These are phyloP conservation scores for Cylloceria caligata DNA, from an alignment of 2,888 invertebrate genomes.

Conservation along the genomic window DNA sequence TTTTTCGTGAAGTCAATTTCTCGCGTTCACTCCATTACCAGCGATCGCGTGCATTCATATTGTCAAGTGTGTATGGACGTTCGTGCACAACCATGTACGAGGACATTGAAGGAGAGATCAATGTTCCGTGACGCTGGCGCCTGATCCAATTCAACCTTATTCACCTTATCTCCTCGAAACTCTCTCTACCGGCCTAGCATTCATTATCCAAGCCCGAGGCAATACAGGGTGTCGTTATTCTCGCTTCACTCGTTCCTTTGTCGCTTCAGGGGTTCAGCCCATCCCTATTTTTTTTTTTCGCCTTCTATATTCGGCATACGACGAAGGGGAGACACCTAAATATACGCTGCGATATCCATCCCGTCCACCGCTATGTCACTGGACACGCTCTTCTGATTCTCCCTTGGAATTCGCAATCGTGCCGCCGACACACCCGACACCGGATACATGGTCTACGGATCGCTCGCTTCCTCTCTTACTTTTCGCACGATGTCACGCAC, in stretches of 20 bases:
- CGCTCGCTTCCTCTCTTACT: slow-evolving; percentile 52
- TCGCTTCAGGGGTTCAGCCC: slow-evolving; percentile 38
- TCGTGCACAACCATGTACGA: slow-evolving; percentile 1
- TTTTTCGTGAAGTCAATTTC: background rate
- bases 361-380: slow-evolving; percentile 2
- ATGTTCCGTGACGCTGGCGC: slow-evolving; percentile 55
- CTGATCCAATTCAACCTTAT: slow-evolving; percentile 49
- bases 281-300: slow-evolving; percentile 35
- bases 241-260: slow-evolving; percentile 54
- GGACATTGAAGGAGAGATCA: slow-evolving; percentile 47
- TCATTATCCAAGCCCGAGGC: slow-evolving; percentile 46
- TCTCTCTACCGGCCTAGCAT: slow-evolving; percentile 33
- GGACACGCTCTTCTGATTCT: slow-evolving; percentile 56
- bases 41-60: background rate
- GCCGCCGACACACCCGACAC: slow-evolving; percentile 34
- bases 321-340: slow-evolving; percentile 44
- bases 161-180: slow-evolving; percentile 46
- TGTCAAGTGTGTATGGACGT: background rate
- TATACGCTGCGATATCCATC: slow-evolving; percentile 37
- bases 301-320: slow-evolving; percentile 29
- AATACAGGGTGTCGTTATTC: slow-evolving; percentile 9
- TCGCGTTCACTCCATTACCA: background rate
- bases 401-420: slow-evolving; percentile 49
- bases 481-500: slow-evolving; percentile 34
- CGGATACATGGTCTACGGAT: slow-evolving; percentile 57